Conservation (phyloP, 2,113 vertebrate genomes). For the Xiphophorus hellerii region DNA sequence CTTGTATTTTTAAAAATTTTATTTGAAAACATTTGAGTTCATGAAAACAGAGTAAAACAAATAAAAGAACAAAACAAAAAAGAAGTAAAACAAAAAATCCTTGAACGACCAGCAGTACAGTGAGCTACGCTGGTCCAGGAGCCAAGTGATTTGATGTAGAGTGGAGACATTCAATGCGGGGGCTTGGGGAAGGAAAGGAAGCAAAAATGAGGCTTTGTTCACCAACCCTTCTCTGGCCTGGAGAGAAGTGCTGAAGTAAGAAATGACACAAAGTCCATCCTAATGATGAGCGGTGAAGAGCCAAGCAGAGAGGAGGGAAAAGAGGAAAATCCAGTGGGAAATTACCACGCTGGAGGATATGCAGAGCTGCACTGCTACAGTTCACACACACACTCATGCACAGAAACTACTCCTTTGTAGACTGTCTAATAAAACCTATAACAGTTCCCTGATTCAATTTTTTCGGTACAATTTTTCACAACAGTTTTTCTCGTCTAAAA, state of each 20-base stretch:
- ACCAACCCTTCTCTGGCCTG: conserved; percentile 15
- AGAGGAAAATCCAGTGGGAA: conserved; percentile 48
- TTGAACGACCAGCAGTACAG: conserved; percentile 42
- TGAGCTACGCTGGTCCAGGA: conserved; percentile 19
- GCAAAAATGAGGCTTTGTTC: conserved; percentile 49
- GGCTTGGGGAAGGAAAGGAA: conserved; percentile 7
- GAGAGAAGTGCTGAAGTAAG: conserved; percentile 46
- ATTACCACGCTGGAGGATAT: conserved; percentile 34
- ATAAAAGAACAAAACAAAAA: not conserved
- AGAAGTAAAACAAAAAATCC: not conserved
- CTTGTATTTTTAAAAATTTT: not conserved
- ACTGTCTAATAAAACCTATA: conserved; percentile 21
- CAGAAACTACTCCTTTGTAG: not conserved
- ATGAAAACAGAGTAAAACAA: not conserved
- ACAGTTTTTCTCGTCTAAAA: conserved; percentile 20
- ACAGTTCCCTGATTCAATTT: conserved; percentile 41
- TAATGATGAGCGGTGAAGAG: conserved; percentile 59
- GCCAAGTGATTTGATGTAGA: conserved; percentile 29
- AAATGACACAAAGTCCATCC: conserved; percentile 57
- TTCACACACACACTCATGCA: not conserved
- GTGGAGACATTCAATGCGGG: not conserved
- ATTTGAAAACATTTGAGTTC: conserved; percentile 8
- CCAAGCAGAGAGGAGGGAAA: conserved; percentile 2
- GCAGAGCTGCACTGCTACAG: conserved; percentile 11
- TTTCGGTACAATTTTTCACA: not conserved